These are phyloP conservation scores for Popillia japonica DNA, from an alignment of 1,140 invertebrate genomes.

Conservation along the genomic window DNA sequence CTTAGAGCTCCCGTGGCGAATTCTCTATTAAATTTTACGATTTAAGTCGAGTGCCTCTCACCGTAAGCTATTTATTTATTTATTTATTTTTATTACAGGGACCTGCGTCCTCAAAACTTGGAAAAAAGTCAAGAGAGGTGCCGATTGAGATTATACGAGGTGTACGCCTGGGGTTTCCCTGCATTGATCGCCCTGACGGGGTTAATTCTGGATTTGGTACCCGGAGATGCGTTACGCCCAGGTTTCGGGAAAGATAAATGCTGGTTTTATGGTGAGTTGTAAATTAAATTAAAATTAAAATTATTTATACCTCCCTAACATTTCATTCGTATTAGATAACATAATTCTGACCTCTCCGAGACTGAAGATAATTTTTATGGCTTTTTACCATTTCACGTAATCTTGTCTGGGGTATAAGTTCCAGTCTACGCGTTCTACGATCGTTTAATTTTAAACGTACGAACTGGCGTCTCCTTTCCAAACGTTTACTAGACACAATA, in stretches of 20 bases:
- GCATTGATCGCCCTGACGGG: conserved; percentile 76
- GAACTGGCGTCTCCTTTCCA: background rate
- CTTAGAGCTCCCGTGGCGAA: background rate
- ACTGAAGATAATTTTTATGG: background rate
- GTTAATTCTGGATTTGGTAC: conserved; percentile 73
- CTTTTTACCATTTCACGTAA: background rate
- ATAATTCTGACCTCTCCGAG: background rate
- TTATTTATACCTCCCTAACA: background rate
- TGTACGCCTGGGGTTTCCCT: conserved; percentile 84
- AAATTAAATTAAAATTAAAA: background rate
- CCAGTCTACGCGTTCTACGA: background rate
- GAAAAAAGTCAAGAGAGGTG: conserved; percentile 83
- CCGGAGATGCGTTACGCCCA: conserved; percentile 68
- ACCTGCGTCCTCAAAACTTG: conserved; percentile 80
- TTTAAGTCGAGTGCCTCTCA: background rate
- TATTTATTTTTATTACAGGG: conserved; percentile 66
- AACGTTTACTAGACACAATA: conserved; percentile 21
- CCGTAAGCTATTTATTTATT: conserved; percentile 17
- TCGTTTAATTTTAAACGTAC: background rate
- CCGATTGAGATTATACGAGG: conserved; percentile 76
- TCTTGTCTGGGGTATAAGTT: background rate
- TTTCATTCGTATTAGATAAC: background rate
- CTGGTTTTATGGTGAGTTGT: conserved; percentile 77
- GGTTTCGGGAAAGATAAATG: conserved; percentile 77
- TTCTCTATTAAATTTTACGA: background rate